Base-by-base conservation (phyloP, 2,113 vertebrate genomes). In the Bothrops jararaca region DNA sequence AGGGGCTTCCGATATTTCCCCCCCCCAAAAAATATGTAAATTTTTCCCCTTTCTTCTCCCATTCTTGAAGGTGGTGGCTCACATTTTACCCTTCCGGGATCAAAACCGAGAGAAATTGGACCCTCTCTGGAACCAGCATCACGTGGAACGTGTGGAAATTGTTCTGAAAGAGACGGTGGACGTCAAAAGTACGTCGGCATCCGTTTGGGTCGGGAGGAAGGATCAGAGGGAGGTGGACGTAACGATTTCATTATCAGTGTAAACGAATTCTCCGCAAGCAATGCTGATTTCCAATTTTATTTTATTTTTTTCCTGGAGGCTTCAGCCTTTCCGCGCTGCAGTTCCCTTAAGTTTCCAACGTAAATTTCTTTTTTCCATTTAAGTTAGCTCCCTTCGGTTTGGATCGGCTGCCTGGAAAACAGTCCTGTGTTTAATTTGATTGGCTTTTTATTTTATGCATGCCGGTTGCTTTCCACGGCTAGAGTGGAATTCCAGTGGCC, bases 121-220 rank as follows among this genome's bases (percentile, higher is more conserved):
- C 42, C 96, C 98, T 0, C 98, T 99, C 92, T 99, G 99, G 99
- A 99, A 98, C 97, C 97, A 96, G 88, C 98, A 98, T 85, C 98
- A 99, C 0, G 98, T 99, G 50, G 98, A 99, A 88, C 97, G 98
- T 95, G 98, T 99, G 95, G 99, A 99, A 96, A 97, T 99, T 89
- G 97, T 99, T 60, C n/a, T 99, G 97, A 99, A 99, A 95, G 99
- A 99, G 97, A 99, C 98, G 0, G 96, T 99, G 93, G 98, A 99
- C 94, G 98, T 98, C 0, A 98, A 98, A 99, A 99, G 99, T 99
- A 96, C n/a, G 96, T 97, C 11, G 6, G 95, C 53, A 29, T 15
- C 42, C 34, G 0, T 13, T 90, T 69, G 80, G 54, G 3, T 9
- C 1, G 60, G 9, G 39, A 56, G 50, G 90, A 5, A 69, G 24